These are phyloP conservation scores for Himalopsyche anomala DNA, from an alignment of 2,888 invertebrate species.

Conservation along the genomic window DNA sequence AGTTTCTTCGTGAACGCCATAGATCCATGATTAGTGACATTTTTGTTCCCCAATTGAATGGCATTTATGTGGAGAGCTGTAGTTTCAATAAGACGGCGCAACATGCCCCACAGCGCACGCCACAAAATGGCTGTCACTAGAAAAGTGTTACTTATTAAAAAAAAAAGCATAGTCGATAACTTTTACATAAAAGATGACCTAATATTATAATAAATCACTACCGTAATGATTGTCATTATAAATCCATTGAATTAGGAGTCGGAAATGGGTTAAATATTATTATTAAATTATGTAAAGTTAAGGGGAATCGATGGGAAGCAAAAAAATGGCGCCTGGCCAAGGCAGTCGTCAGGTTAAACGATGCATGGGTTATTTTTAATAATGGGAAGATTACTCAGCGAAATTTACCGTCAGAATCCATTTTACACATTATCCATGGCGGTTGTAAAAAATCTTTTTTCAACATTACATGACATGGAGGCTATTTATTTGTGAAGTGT, in stretches of 20 bases:
- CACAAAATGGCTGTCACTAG: too few relatives aligned
- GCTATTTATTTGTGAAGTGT: too few relatives aligned
- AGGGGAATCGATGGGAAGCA: constrained; percentile 7
- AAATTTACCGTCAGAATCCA: constrained; percentile 29
- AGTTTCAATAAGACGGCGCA: too few relatives aligned
- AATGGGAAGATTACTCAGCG: constrained; percentile 33
- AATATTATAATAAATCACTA: too few relatives aligned
- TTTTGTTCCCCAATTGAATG: too few relatives aligned
- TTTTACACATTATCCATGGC: constrained; percentile 10
- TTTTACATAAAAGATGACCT: too few relatives aligned
- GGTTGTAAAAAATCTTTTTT: neutral
- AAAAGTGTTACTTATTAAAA: too few relatives aligned
- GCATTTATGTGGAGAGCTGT: too few relatives aligned
- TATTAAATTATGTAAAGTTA: constrained; percentile 20
- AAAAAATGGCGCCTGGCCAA: constrained; percentile 33
- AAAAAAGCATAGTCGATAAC: too few relatives aligned
- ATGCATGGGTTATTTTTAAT: constrained; percentile 40
- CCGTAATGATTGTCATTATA: neutral
- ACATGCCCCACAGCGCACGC: too few relatives aligned
- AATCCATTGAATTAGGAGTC: neutral
- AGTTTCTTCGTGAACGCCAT: too few relatives aligned
- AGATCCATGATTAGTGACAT: too few relatives aligned
- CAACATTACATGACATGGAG: neutral
- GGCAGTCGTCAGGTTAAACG: constrained; percentile 20
- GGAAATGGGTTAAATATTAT: constrained; percentile 11